A percentile compares a stretch with the other conserved stretches of the same genome.
Evolutionary conservation across 2,888 invertebrate genomes (phyloP).

Genomic region (Trichogramma evanescens): DNA sequence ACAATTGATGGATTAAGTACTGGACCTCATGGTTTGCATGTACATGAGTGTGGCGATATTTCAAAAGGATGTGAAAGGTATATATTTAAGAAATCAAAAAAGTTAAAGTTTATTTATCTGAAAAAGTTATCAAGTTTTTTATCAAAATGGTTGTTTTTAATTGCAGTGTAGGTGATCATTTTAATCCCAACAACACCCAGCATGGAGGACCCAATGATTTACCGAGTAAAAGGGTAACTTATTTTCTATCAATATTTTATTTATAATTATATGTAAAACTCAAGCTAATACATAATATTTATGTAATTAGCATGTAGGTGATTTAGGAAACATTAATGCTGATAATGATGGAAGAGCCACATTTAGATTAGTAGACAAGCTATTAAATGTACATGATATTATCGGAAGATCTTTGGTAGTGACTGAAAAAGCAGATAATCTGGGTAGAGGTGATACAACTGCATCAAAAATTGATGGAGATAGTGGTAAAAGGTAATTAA

Average conservation of each 20-base stretch:
- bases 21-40: conserved; percentile 55
- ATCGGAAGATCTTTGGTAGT: conserved; percentile 75
- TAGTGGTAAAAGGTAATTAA: conserved; percentile 54
- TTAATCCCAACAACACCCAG: conserved; percentile 50
- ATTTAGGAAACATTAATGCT: conserved; percentile 60
- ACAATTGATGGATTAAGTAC: conserved; percentile 70
- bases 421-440: conserved; percentile 57
- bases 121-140: background rate
- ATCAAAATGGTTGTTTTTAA: background rate
- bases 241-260: no score
- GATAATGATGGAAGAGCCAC: conserved; percentile 58
- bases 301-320: conserved; percentile 53
- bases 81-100: background rate
- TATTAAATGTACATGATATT: conserved; percentile 63
- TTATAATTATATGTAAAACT: background rate
- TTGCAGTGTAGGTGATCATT: conserved; percentile 57
- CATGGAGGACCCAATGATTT: conserved; percentile 51
- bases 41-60: conserved; percentile 71
- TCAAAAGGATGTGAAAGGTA: conserved; percentile 57
- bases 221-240: conserved; percentile 43
- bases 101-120: background rate
- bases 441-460: conserved; percentile 51
- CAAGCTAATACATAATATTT: background rate
- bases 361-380: conserved; percentile 57
- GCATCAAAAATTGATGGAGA: conserved; percentile 58